Conservation (phyloP, 1,140 invertebrate genomes). For the Dysdera silvatica region DNA sequence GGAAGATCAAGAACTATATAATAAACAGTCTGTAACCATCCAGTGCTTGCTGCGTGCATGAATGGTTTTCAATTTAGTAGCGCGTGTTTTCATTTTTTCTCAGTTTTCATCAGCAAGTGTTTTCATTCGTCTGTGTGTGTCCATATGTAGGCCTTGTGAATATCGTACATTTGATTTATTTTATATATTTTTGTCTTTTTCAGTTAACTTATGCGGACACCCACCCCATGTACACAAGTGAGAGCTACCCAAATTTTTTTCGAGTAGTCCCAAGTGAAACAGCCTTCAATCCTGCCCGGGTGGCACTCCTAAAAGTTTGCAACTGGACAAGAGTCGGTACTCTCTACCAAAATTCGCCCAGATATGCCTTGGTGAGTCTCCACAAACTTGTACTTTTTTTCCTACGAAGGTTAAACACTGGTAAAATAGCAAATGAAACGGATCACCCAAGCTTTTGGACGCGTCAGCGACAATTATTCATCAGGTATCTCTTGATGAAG, state of each 20-base stretch:
- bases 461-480: no score
- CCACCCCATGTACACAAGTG: slow-evolving; percentile 92
- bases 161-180: no score
- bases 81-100: no score
- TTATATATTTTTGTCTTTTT: slow-evolving; percentile 33
- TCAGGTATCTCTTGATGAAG: no score
- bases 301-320: slow-evolving; percentile 77
- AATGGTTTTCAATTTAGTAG: no score
- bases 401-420: neutral
- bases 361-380: slow-evolving; percentile 73
- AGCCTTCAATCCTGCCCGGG: slow-evolving; percentile 86
- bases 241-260: slow-evolving; percentile 92
- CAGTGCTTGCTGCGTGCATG: no score
- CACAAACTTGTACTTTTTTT: neutral
- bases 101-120: no score
- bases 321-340: slow-evolving; percentile 97
- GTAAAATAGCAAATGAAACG: neutral
- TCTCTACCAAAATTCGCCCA: slow-evolving; percentile 91
- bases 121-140: no score
- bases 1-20: no score
- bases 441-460: no score
- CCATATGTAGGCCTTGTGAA: no score
- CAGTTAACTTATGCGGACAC: slow-evolving; percentile 96
- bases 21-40: no score
- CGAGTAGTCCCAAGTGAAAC: slow-evolving; percentile 90